Base-by-base conservation (phyloP, 2,113 vertebrate genomes). In the Neolamprologus caudopunctatus region DNA sequence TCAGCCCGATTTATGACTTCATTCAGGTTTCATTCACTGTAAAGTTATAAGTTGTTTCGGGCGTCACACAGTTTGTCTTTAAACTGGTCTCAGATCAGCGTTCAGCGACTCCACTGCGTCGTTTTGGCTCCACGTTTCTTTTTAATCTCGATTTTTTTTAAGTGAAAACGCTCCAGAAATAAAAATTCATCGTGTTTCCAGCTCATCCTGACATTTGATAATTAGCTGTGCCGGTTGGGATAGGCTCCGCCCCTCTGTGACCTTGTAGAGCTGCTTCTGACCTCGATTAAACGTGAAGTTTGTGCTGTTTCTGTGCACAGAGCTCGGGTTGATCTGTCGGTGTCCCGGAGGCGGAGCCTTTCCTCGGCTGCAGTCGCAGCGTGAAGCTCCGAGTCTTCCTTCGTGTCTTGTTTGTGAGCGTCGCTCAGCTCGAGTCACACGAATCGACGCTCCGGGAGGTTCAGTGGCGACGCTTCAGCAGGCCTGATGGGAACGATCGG, bases 41-140 rank as follows among this genome's bases (percentile, higher is more conserved):
- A 37, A 66, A 37, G 61, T 8, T 37, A 5, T n/a, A 66, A n/a
- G 61, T 19, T 35, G 31, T 37, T 66, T 37, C 6, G 1, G 0
- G 33, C 3, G 0, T 66, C 61, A 21, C 10, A 66, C 6, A 0
- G 31, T 66, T 66, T 2, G 31, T 3, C 61, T 66, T 66, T 5
- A 66, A 66, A 37, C 33, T 66, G 61, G 61, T 37, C 61, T 71
- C 63, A 71, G 35, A 42, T 24, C 35, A 71, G 63, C 2, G 4
- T 6, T 40, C n/a, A 1, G 35, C 3, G 2, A 4, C 35, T 16
- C 63, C 2, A n/a, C 61, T 14, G n/a, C 3, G 4, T 1, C 4
- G 1, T 66, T 37, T 37, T 66, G 31, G 1, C 7, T 40, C 12
- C 35, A 71, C 0, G 9, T 47, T 75, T 45, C 9, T 75, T 4